These are phyloP conservation scores for Montipora capricornis DNA, from an alignment of 64 coral and sea anemone genomes.

Conservation along the genomic window DNA sequence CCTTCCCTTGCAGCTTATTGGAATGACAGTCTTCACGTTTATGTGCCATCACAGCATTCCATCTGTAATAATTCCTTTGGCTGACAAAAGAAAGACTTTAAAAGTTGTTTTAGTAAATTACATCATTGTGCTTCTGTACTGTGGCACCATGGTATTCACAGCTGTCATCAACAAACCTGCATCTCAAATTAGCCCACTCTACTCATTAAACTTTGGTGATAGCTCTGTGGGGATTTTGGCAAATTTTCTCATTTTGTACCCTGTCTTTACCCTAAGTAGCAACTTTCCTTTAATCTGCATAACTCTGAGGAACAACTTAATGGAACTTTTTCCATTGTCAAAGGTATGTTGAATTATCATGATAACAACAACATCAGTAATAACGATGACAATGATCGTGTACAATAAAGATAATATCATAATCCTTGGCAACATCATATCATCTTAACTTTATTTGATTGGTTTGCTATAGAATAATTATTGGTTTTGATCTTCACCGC, in stretches of 20 bases:
- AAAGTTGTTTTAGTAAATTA: constrained; percentile 70
- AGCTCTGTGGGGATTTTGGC: constrained; percentile 64
- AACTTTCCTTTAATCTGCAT: constrained; percentile 90
- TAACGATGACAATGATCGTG: too few relatives aligned
- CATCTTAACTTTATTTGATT: too few relatives aligned
- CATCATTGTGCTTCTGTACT: constrained; percentile 72
- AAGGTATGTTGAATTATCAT: constrained; percentile 57
- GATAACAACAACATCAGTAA: too few relatives aligned
- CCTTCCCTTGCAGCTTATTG: constrained; percentile 67
- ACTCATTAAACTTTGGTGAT: constrained; percentile 87
- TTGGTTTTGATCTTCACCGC: too few relatives aligned
- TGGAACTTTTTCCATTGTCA: constrained; percentile 70
- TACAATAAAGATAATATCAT: too few relatives aligned
- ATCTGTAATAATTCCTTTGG: constrained; percentile 74
- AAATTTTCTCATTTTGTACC: constrained; percentile 84
- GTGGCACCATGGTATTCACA: constrained; percentile 57
- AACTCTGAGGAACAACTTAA: constrained; percentile 85
- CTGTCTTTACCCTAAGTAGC: constrained; percentile 87
- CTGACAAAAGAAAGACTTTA: constrained; percentile 72
- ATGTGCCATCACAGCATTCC: constrained; percentile 91
- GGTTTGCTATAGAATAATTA: too few relatives aligned
- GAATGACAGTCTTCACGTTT: constrained; percentile 88
- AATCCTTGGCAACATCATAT: too few relatives aligned
- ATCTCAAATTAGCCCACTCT: constrained; percentile 79
- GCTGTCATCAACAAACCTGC: constrained; percentile 77